Conservation (phyloP, 2,113 vertebrate species). For the Takifugu flavidus region DNA sequence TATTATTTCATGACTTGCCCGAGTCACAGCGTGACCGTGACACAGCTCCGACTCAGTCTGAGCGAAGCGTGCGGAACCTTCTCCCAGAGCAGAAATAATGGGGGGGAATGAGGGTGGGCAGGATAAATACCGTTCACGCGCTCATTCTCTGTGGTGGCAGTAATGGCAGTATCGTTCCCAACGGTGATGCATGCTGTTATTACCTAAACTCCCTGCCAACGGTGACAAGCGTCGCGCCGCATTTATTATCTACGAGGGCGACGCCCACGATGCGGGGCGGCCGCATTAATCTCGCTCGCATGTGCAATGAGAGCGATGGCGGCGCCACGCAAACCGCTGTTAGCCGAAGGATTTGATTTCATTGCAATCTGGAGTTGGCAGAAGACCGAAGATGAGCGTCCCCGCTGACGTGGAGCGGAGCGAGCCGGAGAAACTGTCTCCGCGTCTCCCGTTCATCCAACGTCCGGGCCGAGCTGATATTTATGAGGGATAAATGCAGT, state of each 20-base stretch:
- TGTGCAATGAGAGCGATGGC: slow-evolving; percentile 20
- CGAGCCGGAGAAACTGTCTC: not conserved
- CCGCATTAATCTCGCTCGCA: slow-evolving; percentile 48
- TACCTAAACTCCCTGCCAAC: slow-evolving; percentile 47
- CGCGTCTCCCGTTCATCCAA: slow-evolving; percentile 1
- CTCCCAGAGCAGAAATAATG: too few species aligned
- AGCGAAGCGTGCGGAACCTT: too few species aligned
- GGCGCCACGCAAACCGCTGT: slow-evolving; percentile 50
- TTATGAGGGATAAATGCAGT: slow-evolving; percentile 36
- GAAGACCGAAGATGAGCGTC: slow-evolving; percentile 37
- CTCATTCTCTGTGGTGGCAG: slow-evolving; percentile 27
- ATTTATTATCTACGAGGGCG: slow-evolving; percentile 48
- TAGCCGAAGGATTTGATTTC: slow-evolving; percentile 48
- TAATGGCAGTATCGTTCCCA: slow-evolving; percentile 48
- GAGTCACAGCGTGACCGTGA: slow-evolving; percentile 45
- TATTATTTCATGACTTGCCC: slow-evolving; percentile 54
- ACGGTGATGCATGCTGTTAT: slow-evolving; percentile 34
- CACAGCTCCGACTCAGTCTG: slow-evolving; percentile 11
- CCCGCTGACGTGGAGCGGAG: not conserved
- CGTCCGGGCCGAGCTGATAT: slow-evolving; percentile 14
- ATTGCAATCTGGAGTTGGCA: slow-evolving; percentile 27
- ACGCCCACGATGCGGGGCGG: slow-evolving; percentile 50
- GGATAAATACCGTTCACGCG: slow-evolving; percentile 6
- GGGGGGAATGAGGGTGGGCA: too few species aligned
- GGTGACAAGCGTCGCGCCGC: slow-evolving; percentile 46